Conservation (phyloP, 92 coral and sea anemone genomes). For the Zoanthus sociatus region DNA sequence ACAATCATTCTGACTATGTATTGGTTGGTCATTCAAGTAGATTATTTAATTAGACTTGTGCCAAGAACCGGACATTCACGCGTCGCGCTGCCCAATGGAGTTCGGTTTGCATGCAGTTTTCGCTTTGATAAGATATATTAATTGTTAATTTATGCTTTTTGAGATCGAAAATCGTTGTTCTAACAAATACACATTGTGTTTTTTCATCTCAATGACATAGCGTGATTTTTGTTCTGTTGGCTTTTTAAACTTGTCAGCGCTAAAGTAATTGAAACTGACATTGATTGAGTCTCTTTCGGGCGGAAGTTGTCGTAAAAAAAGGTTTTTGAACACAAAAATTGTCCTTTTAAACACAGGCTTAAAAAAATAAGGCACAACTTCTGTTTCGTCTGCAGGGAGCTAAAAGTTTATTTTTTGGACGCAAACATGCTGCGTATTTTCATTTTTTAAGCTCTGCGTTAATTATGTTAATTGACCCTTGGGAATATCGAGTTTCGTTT, state of each 20-base stretch:
- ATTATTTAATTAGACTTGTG: slow-evolving; percentile 21
- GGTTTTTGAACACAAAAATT: neutral
- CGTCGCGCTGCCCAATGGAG: neutral
- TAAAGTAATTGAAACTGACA: slow-evolving; percentile 26
- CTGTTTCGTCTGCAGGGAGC: neutral
- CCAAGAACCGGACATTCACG: neutral
- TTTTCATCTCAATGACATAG: slow-evolving; percentile 23
- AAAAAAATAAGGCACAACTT: neutral
- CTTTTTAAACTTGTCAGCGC: slow-evolving; percentile 33
- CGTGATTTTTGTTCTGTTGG: slow-evolving; percentile 25
- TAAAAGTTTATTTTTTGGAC: neutral
- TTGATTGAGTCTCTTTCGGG: neutral
- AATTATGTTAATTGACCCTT: slow-evolving; percentile 45
- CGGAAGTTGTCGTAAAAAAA: neutral
- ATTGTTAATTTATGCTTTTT: neutral
- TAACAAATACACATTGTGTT: slow-evolving; percentile 7
- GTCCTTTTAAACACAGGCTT: neutral
- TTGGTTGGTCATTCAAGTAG: slow-evolving; percentile 6
- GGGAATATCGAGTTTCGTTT: slow-evolving; percentile 46
- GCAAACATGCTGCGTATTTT: neutral
- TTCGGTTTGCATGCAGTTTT: neutral
- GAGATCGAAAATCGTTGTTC: neutral
- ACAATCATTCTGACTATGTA: slow-evolving; percentile 14
- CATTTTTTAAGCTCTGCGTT: neutral
- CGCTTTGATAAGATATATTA: neutral